phyloP scores from a whole-genome alignment of 2,797 vertebrate species.

The Dromococcyx pavoninus region DNA sequence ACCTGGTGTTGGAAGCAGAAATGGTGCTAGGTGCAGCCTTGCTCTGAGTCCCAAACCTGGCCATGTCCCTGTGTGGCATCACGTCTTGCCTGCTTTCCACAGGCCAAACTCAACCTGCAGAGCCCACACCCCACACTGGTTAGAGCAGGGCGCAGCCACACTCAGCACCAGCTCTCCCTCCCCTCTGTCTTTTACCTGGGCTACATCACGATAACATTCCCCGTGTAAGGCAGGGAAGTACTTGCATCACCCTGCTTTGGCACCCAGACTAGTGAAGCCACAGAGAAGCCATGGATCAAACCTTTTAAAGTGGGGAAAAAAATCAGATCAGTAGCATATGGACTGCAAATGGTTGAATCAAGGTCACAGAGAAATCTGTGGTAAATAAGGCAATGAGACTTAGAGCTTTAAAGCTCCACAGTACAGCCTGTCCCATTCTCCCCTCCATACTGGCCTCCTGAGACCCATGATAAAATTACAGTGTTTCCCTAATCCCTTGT shows the following conservation, averaged over 20 bases:
- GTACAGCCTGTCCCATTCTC: background rate
- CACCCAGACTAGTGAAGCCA: background rate
- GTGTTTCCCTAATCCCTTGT: background rate
- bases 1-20: background rate
- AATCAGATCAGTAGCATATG: background rate
- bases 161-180: background rate
- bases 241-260: background rate
- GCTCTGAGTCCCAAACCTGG: background rate
- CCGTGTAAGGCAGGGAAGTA: background rate
- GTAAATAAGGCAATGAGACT: background rate
- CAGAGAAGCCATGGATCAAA: background rate
- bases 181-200: background rate
- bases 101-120: background rate
- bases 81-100: background rate
- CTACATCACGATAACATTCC: background rate
- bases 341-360: background rate
- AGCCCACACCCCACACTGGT: background rate
- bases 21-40: background rate
- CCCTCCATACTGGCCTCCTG: rapidly evolving
- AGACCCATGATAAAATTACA: background rate
- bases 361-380: conserved; percentile 11
- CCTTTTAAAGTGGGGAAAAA: background rate
- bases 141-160: background rate
- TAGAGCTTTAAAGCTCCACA: background rate
- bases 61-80: background rate